Evolutionary conservation across 2,888 invertebrate species (phyloP), one percentile per base, ranked within the genome.

Genomic region (Drosophila anomelani): DNA sequence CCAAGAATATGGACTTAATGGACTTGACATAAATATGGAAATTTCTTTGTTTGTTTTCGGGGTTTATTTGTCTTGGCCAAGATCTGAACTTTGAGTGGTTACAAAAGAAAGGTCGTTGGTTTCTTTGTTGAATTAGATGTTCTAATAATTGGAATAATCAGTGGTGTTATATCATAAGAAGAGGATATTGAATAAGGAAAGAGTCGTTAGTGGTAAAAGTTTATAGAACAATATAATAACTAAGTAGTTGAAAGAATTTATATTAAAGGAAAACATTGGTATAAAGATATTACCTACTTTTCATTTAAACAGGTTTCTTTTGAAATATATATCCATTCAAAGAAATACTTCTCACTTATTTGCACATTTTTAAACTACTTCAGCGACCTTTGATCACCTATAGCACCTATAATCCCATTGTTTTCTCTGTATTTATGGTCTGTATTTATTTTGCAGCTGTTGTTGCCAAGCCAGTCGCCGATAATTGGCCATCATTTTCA

Each of bases 1-100:
- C 68, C 20, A 47, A 51, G 58, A 66, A 72, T 46, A 44, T 17
- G 51, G 51, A 53, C 43, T 84, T 86, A 85, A 86, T 86, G 61
- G 79, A 76, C 82, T 82, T 86, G 85, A 85, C 86, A 85, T 81
- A 69, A 84, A 85, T 82, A 71, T 64, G 58, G 69, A 69, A 76
- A 82, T 81, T 82, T 80, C 79, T 78, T 71, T 76, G 46, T 60
- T 70, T 69, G 46, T 46, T 62, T 60, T 56, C 20, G 55, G 61
- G 56, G 56, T 56, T 70, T 71, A 70, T 69, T 39, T 54, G 13
- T 51, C 49, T 55, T 61, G 51, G 15, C 34, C 32, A 44, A 20
- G 43, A 63, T 23, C 39, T 60, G 17, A 38, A 62, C 39, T 63
- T 34, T 17, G 39, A 55, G 64, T 39, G 47, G 29, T 32, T 36